Evolutionary conservation across 2,797 vertebrate species (phyloP).

Genomic region (Tragelaphus oryx): DNA sequence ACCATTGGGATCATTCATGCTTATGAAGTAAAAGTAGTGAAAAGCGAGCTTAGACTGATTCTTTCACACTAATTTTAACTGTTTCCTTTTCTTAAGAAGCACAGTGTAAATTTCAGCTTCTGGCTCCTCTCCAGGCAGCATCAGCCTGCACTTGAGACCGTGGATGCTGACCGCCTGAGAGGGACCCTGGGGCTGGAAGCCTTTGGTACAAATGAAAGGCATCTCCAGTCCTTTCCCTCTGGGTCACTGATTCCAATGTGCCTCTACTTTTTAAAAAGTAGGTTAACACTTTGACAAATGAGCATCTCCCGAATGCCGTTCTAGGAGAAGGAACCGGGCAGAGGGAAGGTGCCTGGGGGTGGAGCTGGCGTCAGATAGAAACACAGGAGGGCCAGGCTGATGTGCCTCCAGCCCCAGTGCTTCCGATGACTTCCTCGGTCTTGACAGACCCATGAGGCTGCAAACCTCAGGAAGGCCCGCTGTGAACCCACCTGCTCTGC

Average conservation of each 20-base stretch:
- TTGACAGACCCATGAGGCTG: rapidly evolving
- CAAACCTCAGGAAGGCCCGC: rapidly evolving
- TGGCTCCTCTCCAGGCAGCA: rapidly evolving
- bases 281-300: background rate
- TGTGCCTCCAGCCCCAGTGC: rapidly evolving
- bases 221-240: no score
- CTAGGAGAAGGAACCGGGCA: rapidly evolving
- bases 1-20: background rate
- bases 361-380: rapidly evolving
- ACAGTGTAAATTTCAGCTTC: background rate
- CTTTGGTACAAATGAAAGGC: rapidly evolving
- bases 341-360: no score
- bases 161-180: background rate
- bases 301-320: background rate
- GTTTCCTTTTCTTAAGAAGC: background rate
- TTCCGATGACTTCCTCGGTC: rapidly evolving
- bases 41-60: background rate
- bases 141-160: background rate
- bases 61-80: background rate
- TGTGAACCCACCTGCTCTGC: background rate
- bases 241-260: background rate
- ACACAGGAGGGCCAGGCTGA: background rate
- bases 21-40: background rate
- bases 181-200: background rate
- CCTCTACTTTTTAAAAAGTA: background rate